These are phyloP conservation scores for Poliocrania exsul DNA, from an alignment of 2,797 vertebrate species.

Conservation along the genomic window DNA sequence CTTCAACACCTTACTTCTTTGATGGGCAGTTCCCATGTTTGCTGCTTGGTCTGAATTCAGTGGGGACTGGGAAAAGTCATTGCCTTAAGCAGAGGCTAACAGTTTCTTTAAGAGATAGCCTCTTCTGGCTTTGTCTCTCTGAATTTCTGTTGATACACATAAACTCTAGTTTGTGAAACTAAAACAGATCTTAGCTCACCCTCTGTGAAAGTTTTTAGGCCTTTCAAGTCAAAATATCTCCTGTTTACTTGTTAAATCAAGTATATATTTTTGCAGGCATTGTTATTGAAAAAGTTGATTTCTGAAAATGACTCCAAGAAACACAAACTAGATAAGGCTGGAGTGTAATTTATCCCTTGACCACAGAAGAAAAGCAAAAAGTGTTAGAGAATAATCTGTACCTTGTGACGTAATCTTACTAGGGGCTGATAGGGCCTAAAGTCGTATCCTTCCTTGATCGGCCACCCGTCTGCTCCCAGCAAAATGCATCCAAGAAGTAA, in stretches of 20 bases:
- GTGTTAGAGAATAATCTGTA: slow-evolving; percentile 75
- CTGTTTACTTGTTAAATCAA: background rate
- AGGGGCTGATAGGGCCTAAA: slow-evolving; percentile 83
- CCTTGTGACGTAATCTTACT: slow-evolving; percentile 93
- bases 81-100: background rate
- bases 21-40: background rate
- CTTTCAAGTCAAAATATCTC: background rate
- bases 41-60: background rate
- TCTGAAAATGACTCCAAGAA: background rate
- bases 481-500: slow-evolving; percentile 81
- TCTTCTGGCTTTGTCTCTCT: background rate
- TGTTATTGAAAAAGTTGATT: background rate
- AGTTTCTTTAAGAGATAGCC: background rate
- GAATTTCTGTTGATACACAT: background rate
- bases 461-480: slow-evolving; percentile 80
- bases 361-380: background rate
- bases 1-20: background rate
- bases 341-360: background rate
- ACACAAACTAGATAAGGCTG: background rate
- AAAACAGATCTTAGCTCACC: background rate
- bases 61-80: background rate
- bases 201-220: background rate
- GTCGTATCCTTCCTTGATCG: slow-evolving; percentile 80
- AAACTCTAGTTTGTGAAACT: background rate
- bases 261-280: background rate